phyloP scores from a whole-genome alignment of 2,113 vertebrate species.

The Aptenodytes patagonicus region DNA sequence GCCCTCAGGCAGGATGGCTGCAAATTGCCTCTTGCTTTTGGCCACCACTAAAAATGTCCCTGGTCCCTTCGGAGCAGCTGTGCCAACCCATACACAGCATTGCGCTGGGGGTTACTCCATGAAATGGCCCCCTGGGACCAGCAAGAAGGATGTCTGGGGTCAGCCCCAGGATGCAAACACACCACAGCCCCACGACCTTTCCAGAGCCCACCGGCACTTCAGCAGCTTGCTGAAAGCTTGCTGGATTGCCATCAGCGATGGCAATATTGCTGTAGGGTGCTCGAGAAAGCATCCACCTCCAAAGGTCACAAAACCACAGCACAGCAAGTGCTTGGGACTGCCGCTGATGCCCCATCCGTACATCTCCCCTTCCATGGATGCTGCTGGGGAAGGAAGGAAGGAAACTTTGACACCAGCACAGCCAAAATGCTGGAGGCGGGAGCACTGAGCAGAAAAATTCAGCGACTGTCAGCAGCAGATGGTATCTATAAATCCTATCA shows the following conservation, averaged over 20 bases:
- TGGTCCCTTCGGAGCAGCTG: accelerated
- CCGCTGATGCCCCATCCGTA: not conserved
- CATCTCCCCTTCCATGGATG: not conserved
- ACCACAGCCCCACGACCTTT: not conserved
- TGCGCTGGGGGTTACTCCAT: accelerated
- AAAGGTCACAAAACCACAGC: not conserved
- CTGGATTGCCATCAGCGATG: not conserved
- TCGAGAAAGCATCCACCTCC: not conserved
- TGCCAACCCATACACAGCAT: accelerated
- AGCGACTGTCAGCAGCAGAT: not conserved
- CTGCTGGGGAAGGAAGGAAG: not conserved
- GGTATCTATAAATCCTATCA: conserved; percentile 5
- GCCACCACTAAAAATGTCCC: not conserved
- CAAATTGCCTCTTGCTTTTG: not conserved
- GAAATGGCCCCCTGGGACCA: not conserved
- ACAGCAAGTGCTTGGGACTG: not conserved
- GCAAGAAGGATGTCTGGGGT: not conserved
- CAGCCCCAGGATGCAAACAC: not conserved
- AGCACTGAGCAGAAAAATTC: not conserved
- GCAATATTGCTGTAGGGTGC: not conserved
- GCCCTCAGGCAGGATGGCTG: not conserved
- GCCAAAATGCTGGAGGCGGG: not conserved
- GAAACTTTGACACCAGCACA: not conserved
- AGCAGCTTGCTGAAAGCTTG: not conserved
- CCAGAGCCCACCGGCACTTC: not conserved